Evolutionary conservation across 2,113 vertebrate genomes (phyloP).

Genomic region (Gopherus flavomarginatus): DNA sequence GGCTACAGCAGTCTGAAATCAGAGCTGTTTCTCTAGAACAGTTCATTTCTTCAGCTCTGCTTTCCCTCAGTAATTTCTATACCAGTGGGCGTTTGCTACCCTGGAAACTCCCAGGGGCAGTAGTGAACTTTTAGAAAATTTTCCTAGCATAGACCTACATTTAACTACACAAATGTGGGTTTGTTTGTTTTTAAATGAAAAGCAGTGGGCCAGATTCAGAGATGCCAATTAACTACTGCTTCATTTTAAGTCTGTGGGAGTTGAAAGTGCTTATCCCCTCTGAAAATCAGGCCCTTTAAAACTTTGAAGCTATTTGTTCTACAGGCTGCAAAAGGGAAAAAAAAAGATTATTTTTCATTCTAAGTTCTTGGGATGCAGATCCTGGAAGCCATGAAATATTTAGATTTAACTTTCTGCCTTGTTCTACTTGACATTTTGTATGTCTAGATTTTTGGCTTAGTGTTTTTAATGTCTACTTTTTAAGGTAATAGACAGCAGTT

Average conservation of each 20-base stretch:
- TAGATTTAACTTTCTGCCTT: background rate
- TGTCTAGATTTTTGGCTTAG: background rate
- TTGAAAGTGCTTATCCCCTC: background rate
- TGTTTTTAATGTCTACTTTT: background rate
- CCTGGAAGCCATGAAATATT: background rate
- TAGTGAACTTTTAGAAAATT: background rate
- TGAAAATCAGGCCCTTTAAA: background rate
- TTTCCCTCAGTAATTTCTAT: background rate
- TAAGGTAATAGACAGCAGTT: background rate
- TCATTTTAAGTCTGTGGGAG: background rate
- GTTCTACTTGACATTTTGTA: background rate
- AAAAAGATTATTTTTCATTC: background rate
- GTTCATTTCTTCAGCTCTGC: background rate
- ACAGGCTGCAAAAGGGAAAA: background rate
- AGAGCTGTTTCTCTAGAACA: background rate
- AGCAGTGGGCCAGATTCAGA: background rate
- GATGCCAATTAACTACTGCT: background rate
- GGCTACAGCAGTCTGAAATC: background rate
- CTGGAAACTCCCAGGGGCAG: background rate
- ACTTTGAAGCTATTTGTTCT: background rate
- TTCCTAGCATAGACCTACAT: background rate
- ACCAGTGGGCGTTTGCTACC: rapidly evolving
- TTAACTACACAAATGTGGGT: background rate
- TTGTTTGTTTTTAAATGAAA: no score
- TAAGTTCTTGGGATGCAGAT: background rate